Evolutionary conservation across 1,140 invertebrate genomes (phyloP).

Genomic region (Drosophila repleta): DNA sequence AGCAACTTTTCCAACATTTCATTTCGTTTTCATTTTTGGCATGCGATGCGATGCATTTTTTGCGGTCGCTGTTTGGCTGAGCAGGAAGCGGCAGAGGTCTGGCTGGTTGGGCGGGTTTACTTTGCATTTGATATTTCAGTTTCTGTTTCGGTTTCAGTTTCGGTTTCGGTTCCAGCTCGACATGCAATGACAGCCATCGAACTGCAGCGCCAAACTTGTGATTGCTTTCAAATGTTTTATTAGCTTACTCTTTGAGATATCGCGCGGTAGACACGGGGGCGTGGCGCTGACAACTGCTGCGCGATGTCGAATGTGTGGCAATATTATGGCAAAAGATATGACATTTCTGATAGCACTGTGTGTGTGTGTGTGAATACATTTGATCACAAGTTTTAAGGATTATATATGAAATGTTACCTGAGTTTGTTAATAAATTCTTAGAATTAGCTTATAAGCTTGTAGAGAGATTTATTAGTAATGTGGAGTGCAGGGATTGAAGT

Average conservation of each 20-base stretch:
- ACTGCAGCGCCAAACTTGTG: slow-evolving; percentile 63
- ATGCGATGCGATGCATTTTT: slow-evolving; percentile 46
- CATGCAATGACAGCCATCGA: slow-evolving; percentile 77
- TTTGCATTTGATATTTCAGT: slow-evolving; percentile 58
- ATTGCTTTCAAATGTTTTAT: slow-evolving; percentile 81
- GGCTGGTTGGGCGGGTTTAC: not conserved
- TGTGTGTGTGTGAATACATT: not conserved
- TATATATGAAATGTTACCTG: not conserved
- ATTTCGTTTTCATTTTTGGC: slow-evolving; percentile 70
- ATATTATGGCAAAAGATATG: slow-evolving; percentile 23
- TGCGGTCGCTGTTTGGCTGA: slow-evolving; percentile 16
- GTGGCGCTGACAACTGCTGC: slow-evolving; percentile 1
- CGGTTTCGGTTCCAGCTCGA: slow-evolving; percentile 28
- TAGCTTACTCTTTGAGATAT: slow-evolving; percentile 48
- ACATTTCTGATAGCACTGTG: slow-evolving; percentile 7
- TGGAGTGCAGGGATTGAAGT: too few relatives aligned
- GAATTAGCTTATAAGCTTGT: not conserved
- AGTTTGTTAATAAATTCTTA: too few relatives aligned
- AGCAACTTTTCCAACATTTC: slow-evolving; percentile 80
- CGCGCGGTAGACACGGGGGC: not conserved
- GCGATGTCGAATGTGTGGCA: slow-evolving; percentile 19
- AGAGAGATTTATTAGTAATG: not conserved
- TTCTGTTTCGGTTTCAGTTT: slow-evolving; percentile 44
- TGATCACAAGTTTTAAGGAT: not conserved
- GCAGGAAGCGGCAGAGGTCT: not conserved